Percentiles rank a stretch among this genome's conserved stretches.
Conservation (phyloP, 2,797 vertebrate genomes). For the Bovichtus variegatus region DNA sequence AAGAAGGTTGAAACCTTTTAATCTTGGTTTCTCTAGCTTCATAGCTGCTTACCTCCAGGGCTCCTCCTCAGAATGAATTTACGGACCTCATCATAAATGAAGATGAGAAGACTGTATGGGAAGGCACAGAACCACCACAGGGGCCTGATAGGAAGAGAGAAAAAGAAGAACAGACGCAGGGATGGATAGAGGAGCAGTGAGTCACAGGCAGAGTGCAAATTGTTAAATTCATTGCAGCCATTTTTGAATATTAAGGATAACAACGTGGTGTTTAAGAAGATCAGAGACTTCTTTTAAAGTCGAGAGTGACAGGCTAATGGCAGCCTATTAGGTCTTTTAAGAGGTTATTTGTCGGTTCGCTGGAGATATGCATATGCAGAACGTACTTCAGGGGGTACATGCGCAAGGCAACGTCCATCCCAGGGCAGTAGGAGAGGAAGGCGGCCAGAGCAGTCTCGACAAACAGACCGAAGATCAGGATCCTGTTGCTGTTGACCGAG, state of each 20-base stretch:
- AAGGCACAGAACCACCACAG: conserved; percentile 96
- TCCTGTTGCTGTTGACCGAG: conserved; percentile 86
- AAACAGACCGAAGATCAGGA: conserved; percentile 93
- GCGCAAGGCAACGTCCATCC: conserved; percentile 93
- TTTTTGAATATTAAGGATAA: conserved; percentile 67
- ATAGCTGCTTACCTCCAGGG: conserved; percentile 89
- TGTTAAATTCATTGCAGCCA: conserved; percentile 57
- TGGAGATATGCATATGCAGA: conserved; percentile 61
- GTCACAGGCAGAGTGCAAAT: conserved; percentile 44
- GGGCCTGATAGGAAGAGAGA: conserved; percentile 77
- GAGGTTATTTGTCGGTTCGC: conserved; percentile 71
- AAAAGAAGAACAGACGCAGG: neutral
- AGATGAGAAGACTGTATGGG: conserved; percentile 95
- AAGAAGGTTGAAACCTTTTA: conserved; percentile 61
- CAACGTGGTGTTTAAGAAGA: conserved; percentile 62
- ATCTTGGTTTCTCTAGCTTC: conserved; percentile 51
- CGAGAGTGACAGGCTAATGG: conserved; percentile 67
- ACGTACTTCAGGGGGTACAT: conserved; percentile 94
- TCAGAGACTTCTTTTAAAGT: conserved; percentile 69
- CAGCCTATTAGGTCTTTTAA: conserved; percentile 56
- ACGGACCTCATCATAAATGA: conserved; percentile 93
- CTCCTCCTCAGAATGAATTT: conserved; percentile 91
- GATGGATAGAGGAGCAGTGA: conserved; percentile 19
- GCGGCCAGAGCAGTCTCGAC: conserved; percentile 92
- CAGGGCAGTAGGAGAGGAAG: conserved; percentile 94